Evolutionary conservation across 2,888 invertebrate species (phyloP).

Genomic region (Cheilosia pagana): DNA sequence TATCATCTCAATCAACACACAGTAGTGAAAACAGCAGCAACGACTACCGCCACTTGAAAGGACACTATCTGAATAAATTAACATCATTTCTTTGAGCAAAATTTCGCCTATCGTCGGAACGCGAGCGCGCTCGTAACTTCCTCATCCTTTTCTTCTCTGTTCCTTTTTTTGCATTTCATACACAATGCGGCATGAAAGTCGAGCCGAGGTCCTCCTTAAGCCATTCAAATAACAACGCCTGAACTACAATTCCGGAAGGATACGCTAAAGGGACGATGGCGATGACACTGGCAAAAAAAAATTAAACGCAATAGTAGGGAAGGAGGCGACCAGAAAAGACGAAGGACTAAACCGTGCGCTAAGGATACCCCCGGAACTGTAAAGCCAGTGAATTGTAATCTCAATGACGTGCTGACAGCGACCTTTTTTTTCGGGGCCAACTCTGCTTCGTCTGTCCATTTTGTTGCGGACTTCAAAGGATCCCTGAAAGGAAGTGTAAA

Average conservation of each 20-base stretch:
- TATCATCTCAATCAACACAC: constrained; percentile 25
- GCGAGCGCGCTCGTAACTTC: constrained; percentile 41
- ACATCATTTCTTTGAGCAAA: constrained; percentile 64
- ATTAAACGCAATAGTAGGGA: not conserved
- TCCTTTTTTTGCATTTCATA: constrained; percentile 28
- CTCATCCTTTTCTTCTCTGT: constrained; percentile 17
- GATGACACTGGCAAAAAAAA: constrained; percentile 31
- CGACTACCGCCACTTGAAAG: constrained; percentile 58
- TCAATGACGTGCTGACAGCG: constrained; percentile 71
- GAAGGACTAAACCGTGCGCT: constrained; percentile 58
- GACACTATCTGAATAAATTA: constrained; percentile 70
- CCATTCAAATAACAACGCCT: constrained; percentile 64
- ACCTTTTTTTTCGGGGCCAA: constrained; percentile 53
- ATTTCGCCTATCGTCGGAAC: constrained; percentile 41
- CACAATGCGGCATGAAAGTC: constrained; percentile 46
- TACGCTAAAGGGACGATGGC: constrained; percentile 44
- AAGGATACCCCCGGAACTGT: constrained; percentile 67
- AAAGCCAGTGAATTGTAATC: constrained; percentile 72
- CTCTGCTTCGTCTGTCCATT: constrained; percentile 26
- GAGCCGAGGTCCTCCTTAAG: constrained; percentile 32
- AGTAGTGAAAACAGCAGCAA: constrained; percentile 29
- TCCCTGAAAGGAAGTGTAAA: constrained; percentile 40
- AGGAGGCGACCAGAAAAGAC: constrained; percentile 34
- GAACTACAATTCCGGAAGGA: constrained; percentile 59
- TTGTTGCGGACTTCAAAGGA: constrained; percentile 41